A percentile compares a stretch with the other conserved stretches of the same genome.
These are phyloP conservation scores for Megaptera novaeangliae DNA, from an alignment of 2,113 vertebrate species.

Conservation along the genomic window DNA sequence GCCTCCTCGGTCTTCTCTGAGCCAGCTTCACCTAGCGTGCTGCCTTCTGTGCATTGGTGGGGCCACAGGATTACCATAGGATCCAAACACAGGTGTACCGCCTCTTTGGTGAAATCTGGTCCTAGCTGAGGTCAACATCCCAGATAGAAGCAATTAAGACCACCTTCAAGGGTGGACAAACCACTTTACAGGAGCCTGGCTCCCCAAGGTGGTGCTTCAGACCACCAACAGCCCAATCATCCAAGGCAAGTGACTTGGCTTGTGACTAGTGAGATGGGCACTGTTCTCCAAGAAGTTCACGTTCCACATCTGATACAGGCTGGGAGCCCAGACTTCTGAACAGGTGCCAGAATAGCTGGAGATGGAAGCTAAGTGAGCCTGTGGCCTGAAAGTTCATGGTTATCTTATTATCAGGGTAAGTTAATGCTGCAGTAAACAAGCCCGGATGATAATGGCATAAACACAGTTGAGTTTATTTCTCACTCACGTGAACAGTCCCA, in stretches of 20 bases:
- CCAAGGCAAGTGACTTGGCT: background rate
- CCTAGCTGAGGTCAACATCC: background rate
- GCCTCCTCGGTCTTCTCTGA: background rate
- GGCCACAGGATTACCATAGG: background rate
- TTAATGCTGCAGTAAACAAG: background rate
- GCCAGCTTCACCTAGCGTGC: background rate
- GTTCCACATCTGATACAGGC: background rate
- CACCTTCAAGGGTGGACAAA: background rate
- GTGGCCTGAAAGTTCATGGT: background rate
- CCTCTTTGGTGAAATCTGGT: background rate
- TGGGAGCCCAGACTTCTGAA: background rate
- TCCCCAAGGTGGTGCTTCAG: background rate
- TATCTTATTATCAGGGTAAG: background rate
- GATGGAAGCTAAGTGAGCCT: background rate
- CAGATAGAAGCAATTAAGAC: background rate
- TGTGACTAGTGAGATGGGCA: background rate
- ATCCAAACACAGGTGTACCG: background rate
- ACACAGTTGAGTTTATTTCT: background rate
- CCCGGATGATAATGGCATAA: background rate
- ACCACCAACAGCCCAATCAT: background rate
- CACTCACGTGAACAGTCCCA: background rate
- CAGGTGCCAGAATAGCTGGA: background rate
- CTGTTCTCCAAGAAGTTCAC: background rate
- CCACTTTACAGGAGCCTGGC: background rate
- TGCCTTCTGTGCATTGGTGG: background rate